Evolutionary conservation across 2,888 invertebrate genomes (phyloP).

Genomic region (Caenorhabditis wallacei): DNA sequence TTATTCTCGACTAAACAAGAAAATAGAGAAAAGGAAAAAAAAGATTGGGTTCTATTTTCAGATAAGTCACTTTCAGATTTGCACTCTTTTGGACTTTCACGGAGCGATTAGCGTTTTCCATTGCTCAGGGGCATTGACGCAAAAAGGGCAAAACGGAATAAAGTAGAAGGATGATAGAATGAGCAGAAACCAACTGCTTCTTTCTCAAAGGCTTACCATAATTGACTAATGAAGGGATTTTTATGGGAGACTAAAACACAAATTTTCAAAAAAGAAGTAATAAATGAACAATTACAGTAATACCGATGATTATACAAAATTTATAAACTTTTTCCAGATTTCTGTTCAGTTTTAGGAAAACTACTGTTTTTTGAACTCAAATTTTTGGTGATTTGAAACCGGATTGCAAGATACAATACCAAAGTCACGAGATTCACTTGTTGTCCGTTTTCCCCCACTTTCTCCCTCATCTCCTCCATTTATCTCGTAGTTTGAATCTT

Average conservation of each 20-base stretch:
- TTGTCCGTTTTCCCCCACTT: constrained; percentile 18
- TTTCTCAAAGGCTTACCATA: background rate
- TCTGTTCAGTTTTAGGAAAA: too few relatives aligned
- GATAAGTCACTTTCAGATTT: constrained; percentile 26
- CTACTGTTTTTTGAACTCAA: too few relatives aligned
- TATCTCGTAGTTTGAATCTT: constrained; percentile 6
- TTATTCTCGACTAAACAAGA: background rate
- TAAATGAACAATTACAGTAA: too few relatives aligned
- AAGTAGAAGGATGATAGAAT: constrained; percentile 15
- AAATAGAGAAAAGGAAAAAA: background rate
- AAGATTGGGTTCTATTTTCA: constrained; percentile 31
- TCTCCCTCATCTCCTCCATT: background rate
- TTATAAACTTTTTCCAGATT: too few relatives aligned
- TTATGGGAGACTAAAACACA: too few relatives aligned
- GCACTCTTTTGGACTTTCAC: constrained; percentile 4
- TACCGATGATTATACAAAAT: too few relatives aligned
- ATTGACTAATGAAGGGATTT: background rate
- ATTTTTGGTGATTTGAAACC: background rate
- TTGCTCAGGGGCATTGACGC: constrained; percentile 49
- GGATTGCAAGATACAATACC: constrained; percentile 1
- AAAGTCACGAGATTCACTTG: constrained; percentile 39
- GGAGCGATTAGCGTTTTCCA: constrained; percentile 35
- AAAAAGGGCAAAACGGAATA: constrained; percentile 20
- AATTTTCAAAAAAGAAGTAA: too few relatives aligned
- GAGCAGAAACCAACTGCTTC: constrained; percentile 40